phyloP scores from a whole-genome alignment of 2,888 invertebrate genomes.

The Diloba caeruleocephala region DNA sequence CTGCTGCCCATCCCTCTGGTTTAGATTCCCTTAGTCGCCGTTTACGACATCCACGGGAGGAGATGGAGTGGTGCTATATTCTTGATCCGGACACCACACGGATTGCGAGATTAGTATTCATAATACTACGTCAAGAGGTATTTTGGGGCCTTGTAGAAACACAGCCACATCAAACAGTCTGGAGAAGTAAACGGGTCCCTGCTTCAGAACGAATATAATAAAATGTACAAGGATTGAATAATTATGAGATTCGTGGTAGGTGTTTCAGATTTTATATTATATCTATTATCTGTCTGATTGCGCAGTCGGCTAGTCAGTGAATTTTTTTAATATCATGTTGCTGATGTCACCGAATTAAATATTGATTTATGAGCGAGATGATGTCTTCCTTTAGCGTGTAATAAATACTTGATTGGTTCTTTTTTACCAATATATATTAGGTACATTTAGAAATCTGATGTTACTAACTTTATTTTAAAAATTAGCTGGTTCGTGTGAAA shows the following conservation, averaged over 20 bases:
- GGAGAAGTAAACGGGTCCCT: constrained; percentile 13
- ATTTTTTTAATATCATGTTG: too few relatives aligned
- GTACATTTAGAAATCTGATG: background rate
- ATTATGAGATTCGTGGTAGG: constrained; percentile 26
- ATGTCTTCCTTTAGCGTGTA: background rate
- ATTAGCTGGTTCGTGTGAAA: background rate
- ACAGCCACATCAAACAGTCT: constrained; percentile 14
- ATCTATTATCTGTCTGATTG: constrained; percentile 44
- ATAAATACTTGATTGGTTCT: background rate
- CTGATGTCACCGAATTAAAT: background rate
- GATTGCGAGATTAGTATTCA: too few relatives aligned
- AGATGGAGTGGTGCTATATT: too few relatives aligned
- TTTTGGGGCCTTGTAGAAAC: constrained; percentile 28
- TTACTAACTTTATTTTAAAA: background rate
- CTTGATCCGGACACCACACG: too few relatives aligned
- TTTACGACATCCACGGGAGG: too few relatives aligned
- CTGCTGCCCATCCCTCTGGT: too few relatives aligned
- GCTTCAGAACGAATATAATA: constrained; percentile 37
- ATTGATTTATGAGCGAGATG: background rate
- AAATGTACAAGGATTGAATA: constrained; percentile 42
- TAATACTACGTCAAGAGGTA: constrained; percentile 13
- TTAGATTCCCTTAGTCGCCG: too few relatives aligned
- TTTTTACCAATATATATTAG: background rate
- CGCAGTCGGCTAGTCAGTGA: too few relatives aligned
- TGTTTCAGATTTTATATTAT: constrained; percentile 31